These are phyloP conservation scores for Ophion costatus DNA, from an alignment of 2,888 invertebrate genomes.

Conservation along the genomic window DNA sequence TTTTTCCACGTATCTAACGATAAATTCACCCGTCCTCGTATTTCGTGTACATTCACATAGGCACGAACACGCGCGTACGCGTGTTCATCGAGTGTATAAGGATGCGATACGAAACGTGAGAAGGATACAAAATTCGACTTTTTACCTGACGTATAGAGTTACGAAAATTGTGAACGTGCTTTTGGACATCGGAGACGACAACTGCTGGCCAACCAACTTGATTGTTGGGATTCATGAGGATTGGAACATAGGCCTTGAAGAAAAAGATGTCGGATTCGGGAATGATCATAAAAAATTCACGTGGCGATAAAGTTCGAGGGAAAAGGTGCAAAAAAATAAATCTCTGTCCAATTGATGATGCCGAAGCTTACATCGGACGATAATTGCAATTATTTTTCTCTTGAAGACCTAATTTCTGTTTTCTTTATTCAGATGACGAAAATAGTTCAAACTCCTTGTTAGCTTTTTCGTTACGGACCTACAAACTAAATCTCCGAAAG, in stretches of 20 bases:
- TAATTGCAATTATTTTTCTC: background rate
- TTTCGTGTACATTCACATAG: background rate
- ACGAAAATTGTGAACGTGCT: slow-evolving; percentile 88
- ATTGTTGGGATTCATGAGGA: slow-evolving; percentile 89
- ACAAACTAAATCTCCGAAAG: no score
- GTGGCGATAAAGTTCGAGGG: background rate
- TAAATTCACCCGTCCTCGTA: background rate
- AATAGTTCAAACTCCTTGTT: no score
- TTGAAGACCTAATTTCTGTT: no score
- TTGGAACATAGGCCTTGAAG: slow-evolving; percentile 87
- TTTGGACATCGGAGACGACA: slow-evolving; percentile 89
- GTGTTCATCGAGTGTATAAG: background rate
- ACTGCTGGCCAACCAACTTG: slow-evolving; percentile 90
- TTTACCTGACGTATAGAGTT: slow-evolving; percentile 89
- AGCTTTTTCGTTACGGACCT: no score
- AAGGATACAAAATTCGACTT: background rate
- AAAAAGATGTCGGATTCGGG: background rate
- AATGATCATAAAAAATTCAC: background rate
- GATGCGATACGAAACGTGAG: background rate
- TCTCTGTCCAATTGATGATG: background rate
- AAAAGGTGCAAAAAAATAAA: background rate
- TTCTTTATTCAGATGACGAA: no score
- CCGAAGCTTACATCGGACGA: background rate
- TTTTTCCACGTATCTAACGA: slow-evolving; percentile 89
- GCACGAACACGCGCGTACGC: background rate